These are phyloP conservation scores for Cydia fagiglandana DNA, from an alignment of 1,140 invertebrate genomes.

Conservation along the genomic window DNA sequence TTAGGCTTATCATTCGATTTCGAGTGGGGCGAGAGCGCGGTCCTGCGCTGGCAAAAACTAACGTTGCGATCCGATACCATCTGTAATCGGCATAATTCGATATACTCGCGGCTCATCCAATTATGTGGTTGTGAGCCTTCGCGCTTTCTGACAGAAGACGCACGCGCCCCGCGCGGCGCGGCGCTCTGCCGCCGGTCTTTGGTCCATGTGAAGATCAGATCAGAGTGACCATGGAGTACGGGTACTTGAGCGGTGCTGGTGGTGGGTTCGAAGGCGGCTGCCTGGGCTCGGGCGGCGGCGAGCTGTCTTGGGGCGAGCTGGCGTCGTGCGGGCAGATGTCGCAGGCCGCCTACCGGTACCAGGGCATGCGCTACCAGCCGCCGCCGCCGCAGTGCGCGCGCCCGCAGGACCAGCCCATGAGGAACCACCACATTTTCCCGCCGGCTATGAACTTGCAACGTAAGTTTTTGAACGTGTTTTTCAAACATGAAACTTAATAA, in stretches of 20 bases:
- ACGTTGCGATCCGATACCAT: constrained; percentile 67
- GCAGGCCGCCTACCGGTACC: constrained; percentile 86
- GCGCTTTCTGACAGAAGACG: constrained; percentile 50
- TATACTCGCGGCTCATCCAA: constrained; percentile 75
- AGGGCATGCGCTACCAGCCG: constrained; percentile 78
- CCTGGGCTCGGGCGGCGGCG: constrained; percentile 64
- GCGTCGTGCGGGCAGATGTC: constrained; percentile 93
- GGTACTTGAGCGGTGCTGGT: constrained; percentile 73
- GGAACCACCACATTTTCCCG: constrained; percentile 76
- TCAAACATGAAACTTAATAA: too few species aligned
- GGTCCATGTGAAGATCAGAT: background rate
- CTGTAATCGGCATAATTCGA: constrained; percentile 77
- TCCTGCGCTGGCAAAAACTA: constrained; percentile 71
- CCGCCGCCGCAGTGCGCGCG: constrained; percentile 74
- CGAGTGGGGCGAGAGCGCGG: constrained; percentile 77
- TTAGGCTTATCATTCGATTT: constrained; percentile 81
- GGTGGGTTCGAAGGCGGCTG: constrained; percentile 72
- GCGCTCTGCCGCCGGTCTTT: constrained; percentile 42
- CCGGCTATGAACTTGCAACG: constrained; percentile 78
- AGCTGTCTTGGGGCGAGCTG: constrained; percentile 87
- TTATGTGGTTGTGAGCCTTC: constrained; percentile 72
- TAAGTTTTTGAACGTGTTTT: constrained; percentile 53
- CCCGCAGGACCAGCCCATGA: constrained; percentile 71
- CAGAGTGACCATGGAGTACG: constrained; percentile 71
- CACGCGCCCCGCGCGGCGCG: constrained; percentile 64